Conservation (phyloP, 1,140 invertebrate species). For the Macrosteles quadrilineatus region DNA sequence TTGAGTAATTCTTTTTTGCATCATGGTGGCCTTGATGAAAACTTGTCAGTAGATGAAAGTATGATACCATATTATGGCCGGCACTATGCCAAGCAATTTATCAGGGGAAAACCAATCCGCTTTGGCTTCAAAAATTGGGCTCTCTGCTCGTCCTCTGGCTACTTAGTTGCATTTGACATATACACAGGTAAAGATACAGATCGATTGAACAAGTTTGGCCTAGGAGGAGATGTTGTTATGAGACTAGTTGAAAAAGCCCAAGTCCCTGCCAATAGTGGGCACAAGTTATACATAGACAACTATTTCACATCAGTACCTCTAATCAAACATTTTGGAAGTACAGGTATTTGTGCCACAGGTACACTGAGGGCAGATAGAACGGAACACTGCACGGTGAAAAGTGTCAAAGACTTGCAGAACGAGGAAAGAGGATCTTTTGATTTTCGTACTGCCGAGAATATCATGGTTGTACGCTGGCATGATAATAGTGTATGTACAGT, state of each 20-base stretch:
- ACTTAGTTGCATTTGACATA: slow-evolving; percentile 42
- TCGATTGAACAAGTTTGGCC: slow-evolving; percentile 32
- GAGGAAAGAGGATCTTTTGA: slow-evolving; percentile 25
- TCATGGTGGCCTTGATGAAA: slow-evolving; percentile 41
- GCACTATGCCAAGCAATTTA: slow-evolving; percentile 40
- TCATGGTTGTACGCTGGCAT: slow-evolving; percentile 21
- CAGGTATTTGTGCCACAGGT: slow-evolving; percentile 35
- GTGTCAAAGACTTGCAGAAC: slow-evolving; percentile 12
- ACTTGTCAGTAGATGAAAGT: background rate
- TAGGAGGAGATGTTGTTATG: slow-evolving; percentile 40
- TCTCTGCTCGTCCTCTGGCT: slow-evolving; percentile 40
- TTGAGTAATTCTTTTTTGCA: slow-evolving; percentile 36
- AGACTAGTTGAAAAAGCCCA: slow-evolving; percentile 33
- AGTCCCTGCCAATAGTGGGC: slow-evolving; percentile 34
- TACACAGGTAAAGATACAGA: slow-evolving; percentile 31
- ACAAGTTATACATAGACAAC: slow-evolving; percentile 41
- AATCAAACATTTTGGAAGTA: slow-evolving; percentile 25
- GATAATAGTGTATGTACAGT: slow-evolving; percentile 22
- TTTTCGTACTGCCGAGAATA: slow-evolving; percentile 16
- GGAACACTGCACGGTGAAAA: slow-evolving; percentile 32
- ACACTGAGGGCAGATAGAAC: slow-evolving; percentile 37
- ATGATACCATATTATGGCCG: slow-evolving; percentile 40
- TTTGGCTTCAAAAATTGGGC: slow-evolving; percentile 45
- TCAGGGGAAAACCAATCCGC: slow-evolving; percentile 39
- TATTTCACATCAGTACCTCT: slow-evolving; percentile 32